These are phyloP conservation scores for Zapornia atra DNA, from an alignment of 2,113 vertebrate species.

Conservation along the genomic window DNA sequence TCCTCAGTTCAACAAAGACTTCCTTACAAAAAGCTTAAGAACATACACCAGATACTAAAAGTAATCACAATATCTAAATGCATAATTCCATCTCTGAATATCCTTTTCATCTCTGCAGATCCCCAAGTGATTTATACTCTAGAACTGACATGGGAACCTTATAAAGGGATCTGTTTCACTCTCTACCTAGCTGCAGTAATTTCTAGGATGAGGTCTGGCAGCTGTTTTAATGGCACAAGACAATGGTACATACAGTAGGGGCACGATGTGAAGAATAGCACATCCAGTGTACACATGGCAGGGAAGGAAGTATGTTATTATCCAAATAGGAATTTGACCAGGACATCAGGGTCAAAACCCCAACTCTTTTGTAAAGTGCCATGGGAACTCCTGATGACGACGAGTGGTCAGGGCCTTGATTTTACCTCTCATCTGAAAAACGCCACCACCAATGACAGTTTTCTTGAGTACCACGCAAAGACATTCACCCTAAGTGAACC, in stretches of 20 bases:
- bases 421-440: constrained; percentile 1
- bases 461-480: not conserved
- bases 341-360: not conserved
- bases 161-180: not conserved
- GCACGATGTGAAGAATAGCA: not conserved
- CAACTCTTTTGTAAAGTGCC: not conserved
- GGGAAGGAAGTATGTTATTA: constrained; percentile 20
- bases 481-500: not conserved
- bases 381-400: not conserved
- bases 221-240: not conserved
- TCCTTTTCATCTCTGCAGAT: not conserved
- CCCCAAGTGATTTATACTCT: not conserved
- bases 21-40: not conserved
- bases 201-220: not conserved
- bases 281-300: not conserved
- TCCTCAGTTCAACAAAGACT: not conserved
- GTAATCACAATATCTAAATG: not conserved
- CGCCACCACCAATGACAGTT: not conserved
- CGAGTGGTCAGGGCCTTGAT: not conserved
- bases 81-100: not conserved
- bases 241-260: not conserved
- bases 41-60: not conserved
- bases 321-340: not conserved
- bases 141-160: not conserved
- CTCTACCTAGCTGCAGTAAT: not conserved